Conservation (phyloP, 1,140 invertebrate species). For the Eupeodes corollae region DNA sequence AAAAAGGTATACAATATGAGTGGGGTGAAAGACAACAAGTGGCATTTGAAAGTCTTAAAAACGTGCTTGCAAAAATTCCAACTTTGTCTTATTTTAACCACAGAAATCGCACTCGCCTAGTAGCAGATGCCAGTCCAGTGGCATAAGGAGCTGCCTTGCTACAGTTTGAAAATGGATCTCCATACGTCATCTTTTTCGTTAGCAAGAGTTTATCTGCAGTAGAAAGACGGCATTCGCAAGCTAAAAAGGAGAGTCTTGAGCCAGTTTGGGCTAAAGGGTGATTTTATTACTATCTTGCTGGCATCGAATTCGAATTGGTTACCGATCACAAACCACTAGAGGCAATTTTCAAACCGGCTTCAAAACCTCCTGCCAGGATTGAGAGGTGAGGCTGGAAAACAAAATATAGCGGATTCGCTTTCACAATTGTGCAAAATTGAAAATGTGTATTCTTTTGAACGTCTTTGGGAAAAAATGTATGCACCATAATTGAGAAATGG, state of each 20-base stretch:
- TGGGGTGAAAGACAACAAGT: conserved; percentile 13
- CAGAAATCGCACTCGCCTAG: no score
- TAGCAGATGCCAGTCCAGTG: no score
- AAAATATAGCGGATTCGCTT: no score
- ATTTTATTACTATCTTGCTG: conserved; percentile 14
- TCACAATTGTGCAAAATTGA: no score
- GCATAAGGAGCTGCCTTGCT: not conserved
- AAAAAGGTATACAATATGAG: conserved; percentile 15
- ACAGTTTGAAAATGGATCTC: conserved; percentile 6
- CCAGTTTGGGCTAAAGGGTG: not conserved
- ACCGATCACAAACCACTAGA: conserved; percentile 27
- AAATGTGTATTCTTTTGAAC: no score
- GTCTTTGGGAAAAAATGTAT: no score
- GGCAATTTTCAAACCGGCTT: not conserved
- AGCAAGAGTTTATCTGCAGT: conserved; percentile 24
- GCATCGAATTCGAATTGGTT: conserved; percentile 20
- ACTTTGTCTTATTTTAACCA: no score
- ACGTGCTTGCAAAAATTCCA: no score
- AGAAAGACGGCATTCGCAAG: conserved; percentile 30
- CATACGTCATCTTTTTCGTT: conserved; percentile 20
- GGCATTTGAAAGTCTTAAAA: not conserved
- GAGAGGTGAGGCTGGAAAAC: no score
- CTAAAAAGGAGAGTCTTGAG: conserved; percentile 24
- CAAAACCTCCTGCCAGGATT: no score
- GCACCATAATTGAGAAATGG: no score